Base-by-base conservation (phyloP, 2,797 vertebrate genomes). In the Atherinosoma microstoma region DNA sequence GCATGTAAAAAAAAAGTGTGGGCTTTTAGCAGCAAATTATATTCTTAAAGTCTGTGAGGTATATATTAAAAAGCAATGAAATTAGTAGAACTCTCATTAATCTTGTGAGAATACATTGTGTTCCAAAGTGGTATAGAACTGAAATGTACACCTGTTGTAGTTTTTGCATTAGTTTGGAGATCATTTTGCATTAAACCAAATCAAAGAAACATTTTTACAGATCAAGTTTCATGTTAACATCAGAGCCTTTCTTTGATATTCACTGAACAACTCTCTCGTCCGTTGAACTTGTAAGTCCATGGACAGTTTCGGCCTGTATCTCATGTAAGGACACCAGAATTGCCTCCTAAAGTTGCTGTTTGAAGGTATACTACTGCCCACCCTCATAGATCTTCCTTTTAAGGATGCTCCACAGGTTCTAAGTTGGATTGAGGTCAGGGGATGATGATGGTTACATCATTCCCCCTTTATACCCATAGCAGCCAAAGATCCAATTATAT, bases 31-130 rank as follows among this genome's bases (percentile, higher is more conserved):
- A 18, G 4, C 61, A 40, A 36, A 18, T 82, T 67, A 51, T 61
- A 62, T 62, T 67, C 24, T 64, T 15, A 67, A 32, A 54, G 24
- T 51, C 64, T 71, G 20, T 56, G 10, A 67, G 58, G 38, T 24
- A 59, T 54, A 63, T 29, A 68, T 27, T 27, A 81, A 73, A 74
- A 45, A 49, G 58, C 60, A 53, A 24, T 42, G 73, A 64, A 71
- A 82, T 79, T 75, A 75, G 64, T 36, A 35, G 36, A 79, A 70
- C 34, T 76, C 35, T 73, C 64, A 75, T 78, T 81, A 73, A 83
- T 75, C 8, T 54, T 13, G 34, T 30, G 36, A 58, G 62, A 62
- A 68, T 67, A 67, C 58, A 49, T 5, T 20, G 0, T 57, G 54
- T 57, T 57, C 27, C 15, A 53, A 27, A 47, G 30, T 32, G 30